Conservation (phyloP, 1,140 invertebrate species). For the Riptortus pedestris region DNA sequence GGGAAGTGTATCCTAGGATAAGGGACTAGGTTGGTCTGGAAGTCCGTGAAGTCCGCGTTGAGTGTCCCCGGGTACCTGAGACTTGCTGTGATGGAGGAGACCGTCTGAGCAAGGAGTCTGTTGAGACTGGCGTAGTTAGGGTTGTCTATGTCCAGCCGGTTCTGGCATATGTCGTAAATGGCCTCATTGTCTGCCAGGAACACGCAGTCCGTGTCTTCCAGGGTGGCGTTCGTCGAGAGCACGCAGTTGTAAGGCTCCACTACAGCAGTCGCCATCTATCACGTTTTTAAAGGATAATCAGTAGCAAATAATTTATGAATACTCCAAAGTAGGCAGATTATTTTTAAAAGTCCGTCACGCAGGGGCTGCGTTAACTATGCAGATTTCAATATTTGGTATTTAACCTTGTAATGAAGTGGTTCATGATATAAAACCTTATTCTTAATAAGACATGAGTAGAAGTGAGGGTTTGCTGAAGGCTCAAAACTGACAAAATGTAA, state of each 20-base stretch:
- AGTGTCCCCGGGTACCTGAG: slow-evolving; percentile 58
- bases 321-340: no score
- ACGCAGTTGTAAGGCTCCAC: slow-evolving; percentile 81
- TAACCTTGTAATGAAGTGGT: no score
- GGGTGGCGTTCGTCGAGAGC: slow-evolving; percentile 62
- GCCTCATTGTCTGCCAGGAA: slow-evolving; percentile 84
- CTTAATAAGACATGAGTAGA: no score
- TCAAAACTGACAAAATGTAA: no score
- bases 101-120: slow-evolving; percentile 57
- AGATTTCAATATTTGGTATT: no score
- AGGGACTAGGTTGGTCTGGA: slow-evolving; percentile 55
- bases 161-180: slow-evolving; percentile 59
- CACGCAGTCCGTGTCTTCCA: slow-evolving; percentile 66
- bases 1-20: slow-evolving; percentile 44
- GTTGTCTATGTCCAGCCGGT: slow-evolving; percentile 41
- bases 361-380: no score
- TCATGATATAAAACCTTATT: no score
- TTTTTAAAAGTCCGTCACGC: no score
- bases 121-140: slow-evolving; percentile 61
- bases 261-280: slow-evolving; percentile 25
- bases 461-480: no score
- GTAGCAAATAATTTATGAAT: no score
- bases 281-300: no score
- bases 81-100: slow-evolving; percentile 49
- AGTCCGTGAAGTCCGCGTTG: slow-evolving; percentile 55